Percentiles rank a stretch among this genome's conserved stretches.
Evolutionary conservation across 2,113 vertebrate genomes (phyloP).

Genomic region (Sinocyclocheilus maitianheensis): DNA sequence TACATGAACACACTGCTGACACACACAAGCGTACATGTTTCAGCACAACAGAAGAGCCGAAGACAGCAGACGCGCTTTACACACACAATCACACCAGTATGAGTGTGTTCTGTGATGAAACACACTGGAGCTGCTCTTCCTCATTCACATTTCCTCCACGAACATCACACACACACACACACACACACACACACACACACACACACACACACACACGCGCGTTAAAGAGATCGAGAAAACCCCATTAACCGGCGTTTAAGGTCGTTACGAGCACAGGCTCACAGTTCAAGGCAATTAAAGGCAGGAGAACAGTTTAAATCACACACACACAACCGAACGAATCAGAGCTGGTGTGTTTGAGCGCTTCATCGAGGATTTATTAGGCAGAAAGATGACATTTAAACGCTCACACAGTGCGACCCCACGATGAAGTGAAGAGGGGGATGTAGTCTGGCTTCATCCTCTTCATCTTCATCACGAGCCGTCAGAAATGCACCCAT

Average conservation of each 20-base stretch:
- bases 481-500: not conserved
- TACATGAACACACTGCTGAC: conserved; percentile 20
- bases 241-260: conserved; percentile 65
- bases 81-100: not conserved
- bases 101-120: not conserved
- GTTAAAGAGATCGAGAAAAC: conserved; percentile 71
- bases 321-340: not conserved
- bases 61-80: not conserved
- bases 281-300: conserved; percentile 40
- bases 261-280: conserved; percentile 59
- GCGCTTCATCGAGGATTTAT: not conserved
- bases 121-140: conserved; percentile 2
- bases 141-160: conserved; percentile 3
- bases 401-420: not conserved
- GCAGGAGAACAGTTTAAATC: not conserved
- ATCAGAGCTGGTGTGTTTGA: not conserved
- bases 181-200: conserved; percentile 46
- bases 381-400: not conserved
- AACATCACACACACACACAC: conserved; percentile 33
- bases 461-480: not conserved
- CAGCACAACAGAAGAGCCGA: not conserved
- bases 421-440: conserved; percentile 5
- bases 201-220: conserved; percentile 58
- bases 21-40: not conserved
- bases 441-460: conserved; percentile 2